Percentiles rank a stretch among this genome's conserved stretches.
Conservation (phyloP, 2,113 vertebrate species). For the Aythya baeri region DNA sequence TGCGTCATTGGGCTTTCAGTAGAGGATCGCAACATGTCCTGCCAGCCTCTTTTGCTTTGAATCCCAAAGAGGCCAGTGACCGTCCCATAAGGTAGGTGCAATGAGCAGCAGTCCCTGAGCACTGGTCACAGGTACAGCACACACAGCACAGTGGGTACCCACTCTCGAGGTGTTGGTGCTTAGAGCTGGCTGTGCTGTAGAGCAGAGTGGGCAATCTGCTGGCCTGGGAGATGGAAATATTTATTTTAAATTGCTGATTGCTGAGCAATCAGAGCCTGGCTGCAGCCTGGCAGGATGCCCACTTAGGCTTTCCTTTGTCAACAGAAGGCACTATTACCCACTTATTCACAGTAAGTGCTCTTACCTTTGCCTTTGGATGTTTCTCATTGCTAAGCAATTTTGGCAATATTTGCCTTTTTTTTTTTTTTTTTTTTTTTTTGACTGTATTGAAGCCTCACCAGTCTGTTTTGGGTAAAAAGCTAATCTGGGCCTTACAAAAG, state of each 20-base stretch:
- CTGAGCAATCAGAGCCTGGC: not conserved
- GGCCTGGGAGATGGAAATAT: not conserved
- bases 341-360: not conserved
- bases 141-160: rapidly evolving
- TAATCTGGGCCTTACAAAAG: not conserved
- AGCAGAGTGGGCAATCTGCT: not conserved
- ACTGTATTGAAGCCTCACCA: not conserved
- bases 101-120: rapidly evolving
- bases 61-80: not conserved
- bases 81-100: too few relatives aligned
- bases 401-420: not conserved
- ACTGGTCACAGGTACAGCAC: rapidly evolving
- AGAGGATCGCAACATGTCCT: not conserved
- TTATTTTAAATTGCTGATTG: not conserved
- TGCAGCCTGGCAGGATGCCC: not conserved
- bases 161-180: rapidly evolving
- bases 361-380: not conserved
- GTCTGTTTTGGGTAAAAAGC: not conserved
- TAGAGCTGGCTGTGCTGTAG: rapidly evolving
- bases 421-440: not conserved
- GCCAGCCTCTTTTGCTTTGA: not conserved
- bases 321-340: conserved; percentile 6
- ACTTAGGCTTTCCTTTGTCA: conserved; percentile 15
- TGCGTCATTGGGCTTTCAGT: not conserved
- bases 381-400: not conserved